Conservation (phyloP, 2,113 vertebrate species). For the Glaucomys volans region DNA sequence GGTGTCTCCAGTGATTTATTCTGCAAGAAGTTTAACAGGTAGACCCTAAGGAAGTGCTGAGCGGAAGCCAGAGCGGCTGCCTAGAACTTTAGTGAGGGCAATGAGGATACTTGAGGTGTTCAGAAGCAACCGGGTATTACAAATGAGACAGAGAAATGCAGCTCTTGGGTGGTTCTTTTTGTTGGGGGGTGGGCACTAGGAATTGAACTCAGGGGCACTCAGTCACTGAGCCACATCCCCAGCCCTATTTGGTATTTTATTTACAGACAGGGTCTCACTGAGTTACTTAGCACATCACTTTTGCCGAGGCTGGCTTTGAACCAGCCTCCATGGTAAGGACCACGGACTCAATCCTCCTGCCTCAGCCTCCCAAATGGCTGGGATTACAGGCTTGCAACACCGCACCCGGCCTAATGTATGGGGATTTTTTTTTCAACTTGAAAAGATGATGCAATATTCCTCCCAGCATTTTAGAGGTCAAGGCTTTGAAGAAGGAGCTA, state of each 20-base stretch:
- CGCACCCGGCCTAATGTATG: not conserved
- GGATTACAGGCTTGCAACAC: no score
- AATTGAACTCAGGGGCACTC: no score
- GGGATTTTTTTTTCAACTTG: not conserved
- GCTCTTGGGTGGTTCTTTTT: not conserved
- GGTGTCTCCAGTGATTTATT: not conserved
- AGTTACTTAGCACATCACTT: no score
- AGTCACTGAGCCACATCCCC: no score
- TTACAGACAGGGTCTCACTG: no score
- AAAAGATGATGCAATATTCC: not conserved
- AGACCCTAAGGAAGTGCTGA: not conserved
- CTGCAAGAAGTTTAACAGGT: not conserved
- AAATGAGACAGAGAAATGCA: not conserved
- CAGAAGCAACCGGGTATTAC: not conserved
- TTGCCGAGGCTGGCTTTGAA: no score
- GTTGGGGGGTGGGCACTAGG: no score
- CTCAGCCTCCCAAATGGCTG: no score
- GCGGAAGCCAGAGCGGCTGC: not conserved
- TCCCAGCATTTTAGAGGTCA: slow-evolving; percentile 6
- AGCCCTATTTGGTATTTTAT: no score
- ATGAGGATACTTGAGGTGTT: not conserved
- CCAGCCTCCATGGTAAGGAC: no score
- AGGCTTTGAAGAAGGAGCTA: not conserved
- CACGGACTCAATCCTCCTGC: no score
- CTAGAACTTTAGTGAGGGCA: not conserved